These are phyloP conservation scores for Rhinoptilus africanus DNA, from an alignment of 2,113 vertebrate species.

Conservation along the genomic window DNA sequence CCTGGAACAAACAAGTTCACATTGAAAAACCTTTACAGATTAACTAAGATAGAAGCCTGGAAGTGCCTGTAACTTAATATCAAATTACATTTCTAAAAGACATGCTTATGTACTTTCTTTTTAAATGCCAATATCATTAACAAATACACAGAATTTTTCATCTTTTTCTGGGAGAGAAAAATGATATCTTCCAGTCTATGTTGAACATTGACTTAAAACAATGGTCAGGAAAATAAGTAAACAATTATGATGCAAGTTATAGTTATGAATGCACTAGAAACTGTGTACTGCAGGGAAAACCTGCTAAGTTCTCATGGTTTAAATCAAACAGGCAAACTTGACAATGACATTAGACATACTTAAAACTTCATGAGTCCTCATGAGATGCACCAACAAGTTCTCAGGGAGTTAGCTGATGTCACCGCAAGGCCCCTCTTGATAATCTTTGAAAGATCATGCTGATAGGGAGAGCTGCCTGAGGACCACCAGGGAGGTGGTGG, in stretches of 20 bases:
- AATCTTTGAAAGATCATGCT: neutral
- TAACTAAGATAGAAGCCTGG: neutral
- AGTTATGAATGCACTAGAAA: neutral
- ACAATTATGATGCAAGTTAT: neutral
- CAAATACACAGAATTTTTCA: neutral
- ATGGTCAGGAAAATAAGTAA: neutral
- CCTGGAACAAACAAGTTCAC: neutral
- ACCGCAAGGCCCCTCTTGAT: neutral
- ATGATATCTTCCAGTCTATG: neutral
- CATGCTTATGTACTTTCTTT: neutral
- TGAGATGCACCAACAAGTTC: neutral
- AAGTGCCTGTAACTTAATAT: neutral
- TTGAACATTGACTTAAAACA: neutral
- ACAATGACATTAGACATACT: neutral
- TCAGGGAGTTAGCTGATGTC: neutral
- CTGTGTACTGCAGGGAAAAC: neutral
- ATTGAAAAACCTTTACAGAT: neutral
- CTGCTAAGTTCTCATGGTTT: neutral
- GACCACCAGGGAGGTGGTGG: too few relatives aligned
- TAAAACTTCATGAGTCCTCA: neutral
- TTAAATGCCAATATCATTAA: neutral
- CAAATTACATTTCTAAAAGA: neutral
- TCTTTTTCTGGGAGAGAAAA: neutral
- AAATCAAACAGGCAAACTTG: neutral
- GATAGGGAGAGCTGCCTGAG: too few relatives aligned